Conservation (phyloP, 2,888 invertebrate species). For the Seira ritae region DNA sequence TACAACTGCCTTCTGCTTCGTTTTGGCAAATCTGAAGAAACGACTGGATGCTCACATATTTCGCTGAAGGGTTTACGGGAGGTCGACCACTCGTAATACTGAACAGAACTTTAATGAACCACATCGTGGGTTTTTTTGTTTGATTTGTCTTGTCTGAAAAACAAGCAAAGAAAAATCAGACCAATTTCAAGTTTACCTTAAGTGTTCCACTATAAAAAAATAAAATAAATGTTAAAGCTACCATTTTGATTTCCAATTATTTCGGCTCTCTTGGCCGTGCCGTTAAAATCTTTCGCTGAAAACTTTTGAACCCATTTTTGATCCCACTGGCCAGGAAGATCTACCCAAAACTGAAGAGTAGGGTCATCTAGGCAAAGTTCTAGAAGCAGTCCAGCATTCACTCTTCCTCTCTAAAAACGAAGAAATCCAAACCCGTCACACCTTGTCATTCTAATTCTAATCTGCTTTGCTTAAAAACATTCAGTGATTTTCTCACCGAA, state of each 20-base stretch:
- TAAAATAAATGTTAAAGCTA: background rate
- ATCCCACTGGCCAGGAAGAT: conserved; percentile 40
- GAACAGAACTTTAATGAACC: conserved; percentile 48
- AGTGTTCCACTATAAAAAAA: background rate
- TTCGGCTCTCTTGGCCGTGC: conserved; percentile 23
- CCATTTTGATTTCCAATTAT: conserved; percentile 21
- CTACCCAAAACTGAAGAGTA: conserved; percentile 30
- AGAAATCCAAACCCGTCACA: background rate
- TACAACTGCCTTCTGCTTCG: conserved; percentile 22
- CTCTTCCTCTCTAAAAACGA: conserved; percentile 28
- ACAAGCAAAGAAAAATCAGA: background rate
- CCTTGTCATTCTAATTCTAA: background rate
- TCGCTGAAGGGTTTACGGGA: background rate
- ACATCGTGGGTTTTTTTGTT: conserved; percentile 39
- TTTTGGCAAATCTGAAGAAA: conserved; percentile 39
- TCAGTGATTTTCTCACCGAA: conserved; percentile 16
- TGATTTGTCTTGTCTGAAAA: background rate
- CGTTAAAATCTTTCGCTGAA: conserved; percentile 21
- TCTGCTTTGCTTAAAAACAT: too few relatives aligned
- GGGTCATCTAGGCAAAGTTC: conserved; percentile 35
- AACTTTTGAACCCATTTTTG: conserved; percentile 45
- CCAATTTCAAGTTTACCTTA: background rate
- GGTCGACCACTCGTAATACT: conserved; percentile 25
- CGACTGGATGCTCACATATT: conserved; percentile 30
- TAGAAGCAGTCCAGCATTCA: conserved; percentile 34